Conservation (phyloP, 2,888 invertebrate species). For the Pilophorus perplexus region DNA sequence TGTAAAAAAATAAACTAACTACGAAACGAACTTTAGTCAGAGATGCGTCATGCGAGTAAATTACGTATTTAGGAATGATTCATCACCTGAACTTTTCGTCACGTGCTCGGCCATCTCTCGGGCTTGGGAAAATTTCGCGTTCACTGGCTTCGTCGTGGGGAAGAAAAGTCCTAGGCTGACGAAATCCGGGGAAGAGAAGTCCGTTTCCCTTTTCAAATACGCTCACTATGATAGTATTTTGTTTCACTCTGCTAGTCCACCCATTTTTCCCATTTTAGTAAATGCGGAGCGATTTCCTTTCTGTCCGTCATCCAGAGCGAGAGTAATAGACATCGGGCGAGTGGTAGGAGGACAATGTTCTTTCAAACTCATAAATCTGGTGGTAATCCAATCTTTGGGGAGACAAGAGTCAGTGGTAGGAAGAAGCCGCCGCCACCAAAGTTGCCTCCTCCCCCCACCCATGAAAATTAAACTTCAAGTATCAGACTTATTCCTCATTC, state of each 20-base stretch:
- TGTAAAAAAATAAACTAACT: too few species aligned
- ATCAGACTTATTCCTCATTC: constrained; percentile 18
- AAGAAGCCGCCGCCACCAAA: neutral
- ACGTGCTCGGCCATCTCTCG: too few species aligned
- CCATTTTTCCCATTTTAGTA: too few species aligned
- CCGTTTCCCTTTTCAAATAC: too few species aligned
- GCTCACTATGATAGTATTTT: neutral
- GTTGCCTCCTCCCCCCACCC: constrained; percentile 25
- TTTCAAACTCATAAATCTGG: constrained; percentile 27
- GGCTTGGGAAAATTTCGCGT: too few species aligned
- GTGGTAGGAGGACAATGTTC: constrained; percentile 8
- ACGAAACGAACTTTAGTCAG: too few species aligned
- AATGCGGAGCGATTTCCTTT: constrained; percentile 11
- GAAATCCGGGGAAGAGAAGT: too few species aligned
- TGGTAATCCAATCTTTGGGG: constrained; percentile 19
- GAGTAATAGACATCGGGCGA: neutral
- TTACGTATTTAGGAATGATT: too few species aligned
- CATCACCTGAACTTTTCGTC: too few species aligned
- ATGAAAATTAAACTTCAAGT: constrained; percentile 29
- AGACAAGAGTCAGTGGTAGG: constrained; percentile 2
- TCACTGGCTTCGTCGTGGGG: too few species aligned
- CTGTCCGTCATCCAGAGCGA: constrained; percentile 6
- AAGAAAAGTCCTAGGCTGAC: too few species aligned
- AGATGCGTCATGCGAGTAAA: too few species aligned
- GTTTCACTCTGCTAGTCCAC: neutral